Conservation (phyloP, 1,140 invertebrate species). For the Plodia interpunctella region DNA sequence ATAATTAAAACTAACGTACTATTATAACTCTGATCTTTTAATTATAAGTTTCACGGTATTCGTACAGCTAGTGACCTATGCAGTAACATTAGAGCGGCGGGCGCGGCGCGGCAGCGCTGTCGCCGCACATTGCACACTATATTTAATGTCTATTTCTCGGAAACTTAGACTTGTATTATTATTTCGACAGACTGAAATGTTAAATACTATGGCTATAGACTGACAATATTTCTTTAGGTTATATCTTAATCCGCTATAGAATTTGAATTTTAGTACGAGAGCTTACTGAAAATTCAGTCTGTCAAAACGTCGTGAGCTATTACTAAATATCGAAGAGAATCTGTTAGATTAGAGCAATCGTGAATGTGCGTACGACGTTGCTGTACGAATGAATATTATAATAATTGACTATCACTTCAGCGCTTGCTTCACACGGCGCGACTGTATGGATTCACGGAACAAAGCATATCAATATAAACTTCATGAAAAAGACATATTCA, state of each 20-base stretch:
- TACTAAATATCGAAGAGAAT: slow-evolving; percentile 1
- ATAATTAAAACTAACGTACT: slow-evolving; percentile 76
- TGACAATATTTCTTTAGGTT: not conserved
- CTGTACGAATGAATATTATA: slow-evolving; percentile 48
- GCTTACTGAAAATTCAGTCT: not conserved
- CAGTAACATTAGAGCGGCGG: slow-evolving; percentile 46
- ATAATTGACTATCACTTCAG: slow-evolving; percentile 66
- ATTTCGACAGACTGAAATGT: slow-evolving; percentile 9
- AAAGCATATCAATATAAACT: not conserved
- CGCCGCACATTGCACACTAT: slow-evolving; percentile 15
- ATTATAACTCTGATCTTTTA: slow-evolving; percentile 69
- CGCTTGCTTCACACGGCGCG: slow-evolving; percentile 17
- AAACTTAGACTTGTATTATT: slow-evolving; percentile 7
- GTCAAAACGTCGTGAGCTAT: not conserved
- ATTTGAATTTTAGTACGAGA: not conserved
- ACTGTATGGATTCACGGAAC: not conserved
- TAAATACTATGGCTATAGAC: not conserved
- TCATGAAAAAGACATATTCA: not conserved
- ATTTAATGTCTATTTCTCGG: slow-evolving; percentile 13
- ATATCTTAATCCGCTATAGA: not conserved
- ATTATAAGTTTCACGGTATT: slow-evolving; percentile 53
- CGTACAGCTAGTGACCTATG: slow-evolving; percentile 59
- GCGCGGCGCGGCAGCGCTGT: slow-evolving; percentile 39
- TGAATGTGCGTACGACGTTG: slow-evolving; percentile 30
- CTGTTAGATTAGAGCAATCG: not conserved